These are phyloP conservation scores for Stenodema calcarata DNA, from an alignment of 2,888 invertebrate species.

Conservation along the genomic window DNA sequence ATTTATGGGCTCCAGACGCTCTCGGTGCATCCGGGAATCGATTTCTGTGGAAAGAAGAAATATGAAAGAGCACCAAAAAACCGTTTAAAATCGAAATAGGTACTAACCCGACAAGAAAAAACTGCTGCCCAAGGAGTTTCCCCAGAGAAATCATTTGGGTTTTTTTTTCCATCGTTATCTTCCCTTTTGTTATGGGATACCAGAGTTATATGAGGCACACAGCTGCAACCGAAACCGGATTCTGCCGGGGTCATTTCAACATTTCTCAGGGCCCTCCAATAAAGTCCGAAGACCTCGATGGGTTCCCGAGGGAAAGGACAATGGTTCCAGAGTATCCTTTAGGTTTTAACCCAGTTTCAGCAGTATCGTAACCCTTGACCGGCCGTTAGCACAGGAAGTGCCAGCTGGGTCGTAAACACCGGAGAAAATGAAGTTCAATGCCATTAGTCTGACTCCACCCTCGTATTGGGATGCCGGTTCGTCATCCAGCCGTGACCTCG, in stretches of 20 bases:
- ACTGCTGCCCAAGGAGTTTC: background rate
- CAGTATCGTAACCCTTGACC: background rate
- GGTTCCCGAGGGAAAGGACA: background rate
- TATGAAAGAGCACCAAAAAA: background rate
- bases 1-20: background rate
- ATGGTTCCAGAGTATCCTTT: background rate
- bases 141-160: background rate
- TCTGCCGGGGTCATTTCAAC: background rate
- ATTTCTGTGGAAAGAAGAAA: background rate
- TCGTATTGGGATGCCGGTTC: background rate
- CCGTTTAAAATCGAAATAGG: background rate
- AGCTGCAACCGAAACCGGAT: background rate
- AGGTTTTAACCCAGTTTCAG: background rate
- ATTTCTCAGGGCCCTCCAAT: background rate
- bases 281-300: background rate
- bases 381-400: background rate
- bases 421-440: background rate
- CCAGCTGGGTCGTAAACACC: slow-evolving; percentile 10
- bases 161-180: background rate
- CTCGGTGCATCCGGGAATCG: background rate
- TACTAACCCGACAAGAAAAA: background rate
- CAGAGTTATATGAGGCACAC: background rate
- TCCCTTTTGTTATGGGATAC: background rate
- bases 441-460: slow-evolving; percentile 1
- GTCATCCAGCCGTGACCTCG: background rate